Conservation (phyloP, 2,888 invertebrate genomes). For the Apodemia mormo region DNA sequence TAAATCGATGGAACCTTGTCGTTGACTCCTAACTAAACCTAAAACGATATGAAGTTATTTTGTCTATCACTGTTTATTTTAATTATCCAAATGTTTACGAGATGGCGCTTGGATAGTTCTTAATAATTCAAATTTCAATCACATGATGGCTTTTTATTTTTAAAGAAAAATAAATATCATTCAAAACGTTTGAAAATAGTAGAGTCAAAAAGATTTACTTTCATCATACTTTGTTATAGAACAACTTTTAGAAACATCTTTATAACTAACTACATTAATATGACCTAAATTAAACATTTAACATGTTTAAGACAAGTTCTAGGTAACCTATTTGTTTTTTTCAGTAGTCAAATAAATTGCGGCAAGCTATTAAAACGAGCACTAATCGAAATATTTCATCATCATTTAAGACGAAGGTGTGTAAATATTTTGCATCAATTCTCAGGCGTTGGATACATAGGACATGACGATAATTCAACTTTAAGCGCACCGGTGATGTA, state of each 20-base stretch:
- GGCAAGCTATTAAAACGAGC: neutral
- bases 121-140: neutral
- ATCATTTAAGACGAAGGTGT: slow-evolving; percentile 24
- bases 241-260: neutral
- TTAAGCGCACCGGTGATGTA: slow-evolving; percentile 71
- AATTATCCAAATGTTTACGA: neutral
- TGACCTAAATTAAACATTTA: neutral
- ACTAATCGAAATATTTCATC: slow-evolving; percentile 10
- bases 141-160: neutral
- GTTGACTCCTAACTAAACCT: neutral
- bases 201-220: neutral
- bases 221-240: neutral
- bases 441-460: slow-evolving; percentile 58
- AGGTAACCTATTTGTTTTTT: neutral
- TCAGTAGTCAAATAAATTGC: neutral
- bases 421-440: slow-evolving; percentile 60
- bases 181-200: neutral
- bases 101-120: neutral
- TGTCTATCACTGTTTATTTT: neutral
- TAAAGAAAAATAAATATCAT: neutral
- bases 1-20: neutral
- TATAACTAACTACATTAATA: neutral
- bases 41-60: neutral
- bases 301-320: neutral
- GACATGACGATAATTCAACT: slow-evolving; percentile 60